A percentile compares a stretch with the other conserved stretches of the same genome.
Conservation (phyloP, 2,113 vertebrate species). For the Ammodytes marinus region DNA sequence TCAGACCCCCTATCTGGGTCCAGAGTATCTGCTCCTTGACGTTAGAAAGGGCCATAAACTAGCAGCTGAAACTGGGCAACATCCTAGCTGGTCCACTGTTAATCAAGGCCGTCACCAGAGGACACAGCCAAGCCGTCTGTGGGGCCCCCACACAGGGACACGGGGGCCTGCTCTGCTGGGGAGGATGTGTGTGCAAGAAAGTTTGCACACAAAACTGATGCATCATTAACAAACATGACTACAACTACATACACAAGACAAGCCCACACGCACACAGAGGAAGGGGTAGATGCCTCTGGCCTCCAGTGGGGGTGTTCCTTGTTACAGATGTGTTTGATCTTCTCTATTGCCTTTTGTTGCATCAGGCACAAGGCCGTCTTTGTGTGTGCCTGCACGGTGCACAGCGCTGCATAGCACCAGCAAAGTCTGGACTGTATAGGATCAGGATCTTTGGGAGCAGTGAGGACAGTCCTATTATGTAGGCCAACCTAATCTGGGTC, state of each 20-base stretch:
- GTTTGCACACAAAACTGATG: slow-evolving; percentile 29
- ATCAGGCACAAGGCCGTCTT: slow-evolving; percentile 78
- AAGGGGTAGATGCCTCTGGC: slow-evolving; percentile 58
- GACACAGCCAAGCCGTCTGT: slow-evolving; percentile 57
- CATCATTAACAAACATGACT: slow-evolving; percentile 35
- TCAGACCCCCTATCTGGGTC: slow-evolving; percentile 21
- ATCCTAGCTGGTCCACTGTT: slow-evolving; percentile 50
- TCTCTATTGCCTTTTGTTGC: slow-evolving; percentile 82
- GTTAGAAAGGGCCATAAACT: slow-evolving; percentile 39
- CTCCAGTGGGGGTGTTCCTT: slow-evolving; percentile 65
- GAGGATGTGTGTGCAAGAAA: slow-evolving; percentile 39
- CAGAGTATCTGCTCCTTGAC: slow-evolving; percentile 66
- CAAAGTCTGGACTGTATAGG: slow-evolving; percentile 40
- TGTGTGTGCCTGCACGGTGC: slow-evolving; percentile 64
- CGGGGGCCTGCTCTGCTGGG: slow-evolving; percentile 20
- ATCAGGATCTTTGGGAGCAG: slow-evolving; percentile 45
- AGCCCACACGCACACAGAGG: slow-evolving; percentile 16
- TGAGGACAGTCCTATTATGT: neutral
- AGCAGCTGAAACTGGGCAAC: slow-evolving; percentile 43
- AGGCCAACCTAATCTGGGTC: slow-evolving; percentile 65
- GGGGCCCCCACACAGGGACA: slow-evolving; percentile 63
- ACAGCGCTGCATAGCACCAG: slow-evolving; percentile 44
- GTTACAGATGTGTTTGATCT: slow-evolving; percentile 79
- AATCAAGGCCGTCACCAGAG: slow-evolving; percentile 65
- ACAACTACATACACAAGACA: slow-evolving; percentile 42